Base-by-base conservation (phyloP, 2,888 invertebrate genomes). In the Sminthurinus aureus region DNA sequence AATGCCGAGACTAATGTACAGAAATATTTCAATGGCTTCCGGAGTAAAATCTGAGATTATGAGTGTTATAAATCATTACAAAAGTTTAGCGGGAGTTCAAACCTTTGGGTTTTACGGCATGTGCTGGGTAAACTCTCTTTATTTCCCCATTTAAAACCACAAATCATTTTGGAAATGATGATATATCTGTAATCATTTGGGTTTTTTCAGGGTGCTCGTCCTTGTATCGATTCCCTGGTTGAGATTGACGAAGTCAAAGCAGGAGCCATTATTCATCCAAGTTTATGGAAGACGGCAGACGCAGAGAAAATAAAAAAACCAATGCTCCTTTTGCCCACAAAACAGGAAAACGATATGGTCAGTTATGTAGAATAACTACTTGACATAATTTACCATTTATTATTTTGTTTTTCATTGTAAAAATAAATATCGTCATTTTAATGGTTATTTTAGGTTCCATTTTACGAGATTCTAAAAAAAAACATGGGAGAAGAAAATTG, bases 401-500 rank as follows among this genome's bases (percentile, higher is more conserved):
- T n/a, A n/a, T n/a, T n/a, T n/a, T n/a, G n/a, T n/a, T n/a, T n/a
- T n/a, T n/a, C n/a, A n/a, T n/a, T n/a, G n/a, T n/a, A n/a, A n/a
- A n/a, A n/a, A n/a, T n/a, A n/a, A n/a, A n/a, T n/a, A n/a, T n/a
- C n/a, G n/a, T n/a, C n/a, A n/a, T n/a, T n/a, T n/a, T n/a, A n/a
- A n/a, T n/a, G n/a, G n/a, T n/a, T n/a, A n/a, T n/a, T n/a, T 24
- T 26, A 88, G 88, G 73, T 87, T 52, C 88, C 88, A 78, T 87
- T 87, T 71, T 86, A 87, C 67, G 81, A 86, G 9, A 82, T 85
- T 18, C 76, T 88, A 13, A 82, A 87, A 64, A 66, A 83, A 79
- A 87, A 87, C 26, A 85, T 87, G 74, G 87, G 87, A 0, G 81
- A 82, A 20, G 78, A 81, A 12, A 69, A 83, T 0, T 83, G 83